Evolutionary conservation across 2,113 vertebrate species (phyloP), one percentile per base, ranked within the genome.

Genomic region (Scytalopus superciliaris): DNA sequence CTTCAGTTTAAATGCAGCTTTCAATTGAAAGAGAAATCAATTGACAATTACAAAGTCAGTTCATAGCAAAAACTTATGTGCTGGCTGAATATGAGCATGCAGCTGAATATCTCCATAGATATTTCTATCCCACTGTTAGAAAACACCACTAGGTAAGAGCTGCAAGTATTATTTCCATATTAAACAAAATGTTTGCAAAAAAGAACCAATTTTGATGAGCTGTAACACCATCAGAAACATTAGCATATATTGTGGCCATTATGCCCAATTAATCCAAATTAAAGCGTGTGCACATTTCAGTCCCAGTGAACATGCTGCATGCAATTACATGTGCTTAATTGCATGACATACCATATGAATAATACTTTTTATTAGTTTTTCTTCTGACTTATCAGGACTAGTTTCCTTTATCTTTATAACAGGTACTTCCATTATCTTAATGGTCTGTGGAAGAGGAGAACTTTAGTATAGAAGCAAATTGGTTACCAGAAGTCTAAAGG

Each of bases 311-410:
- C 98, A 98, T 98, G 98, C 98, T 93, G 93, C 97, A 98, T 98
- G 97, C 97, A 97, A 93, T 83, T 68, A 69, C 17, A 23, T 21
- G 91, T 77, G 76, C 73, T 93, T 37, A 96, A 84, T 87, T 96
- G 95, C 94, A 95, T 97, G 96, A 98, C 98, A 97, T 99, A 99
- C 99, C 99, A 99, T 99, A 98, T 98, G 98, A 97, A 99, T 98
- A 98, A 99, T 98, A 98, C 98, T 99, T 99, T 99, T 99, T 96
- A 99, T 99, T 97, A 99, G 98, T 97, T 99, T 99, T 97, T 99
- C 98, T 95, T 98, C 97, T 86, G 97, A 98, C 97, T 99, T 98
- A 96, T 98, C 98, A 84, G 98, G 98, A 96, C 98, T 98, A 97
- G 97, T 98, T 98, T 98, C 98, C 98, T 98, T 99, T 98, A 99